Percentiles rank a stretch among this genome's conserved stretches.
phyloP scores from a whole-genome alignment of 2,113 vertebrate genomes.

The Neogobius melanostomus region DNA sequence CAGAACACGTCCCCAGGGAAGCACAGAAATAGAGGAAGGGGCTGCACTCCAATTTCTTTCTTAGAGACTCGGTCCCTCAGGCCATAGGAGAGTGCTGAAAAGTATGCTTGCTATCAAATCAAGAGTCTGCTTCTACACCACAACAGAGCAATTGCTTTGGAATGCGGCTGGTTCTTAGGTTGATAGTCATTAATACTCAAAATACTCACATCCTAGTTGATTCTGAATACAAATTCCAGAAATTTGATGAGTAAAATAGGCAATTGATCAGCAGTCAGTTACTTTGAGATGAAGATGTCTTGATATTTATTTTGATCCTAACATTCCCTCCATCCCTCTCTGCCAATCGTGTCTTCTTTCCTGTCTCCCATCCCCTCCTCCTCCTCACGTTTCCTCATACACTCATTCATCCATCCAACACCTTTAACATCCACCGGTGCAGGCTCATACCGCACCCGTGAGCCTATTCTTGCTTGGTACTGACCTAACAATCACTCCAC shows the following conservation, averaged over 20 bases:
- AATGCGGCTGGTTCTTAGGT: too few relatives aligned
- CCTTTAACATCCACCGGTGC: constrained; percentile 36
- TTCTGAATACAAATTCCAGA: too few relatives aligned
- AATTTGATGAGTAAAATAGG: too few relatives aligned
- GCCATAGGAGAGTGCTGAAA: too few relatives aligned
- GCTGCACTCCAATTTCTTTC: neutral
- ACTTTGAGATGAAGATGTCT: too few relatives aligned
- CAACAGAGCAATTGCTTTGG: too few relatives aligned
- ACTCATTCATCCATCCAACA: constrained; percentile 43
- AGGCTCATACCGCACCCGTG: constrained; percentile 58
- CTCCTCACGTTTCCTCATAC: constrained; percentile 26
- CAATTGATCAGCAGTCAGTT: too few relatives aligned
- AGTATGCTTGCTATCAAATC: too few relatives aligned
- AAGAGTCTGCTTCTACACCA: too few relatives aligned
- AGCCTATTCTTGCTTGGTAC: constrained; percentile 76
- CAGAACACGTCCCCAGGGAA: constrained; percentile 2
- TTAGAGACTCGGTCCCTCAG: neutral
- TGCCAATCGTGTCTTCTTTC: constrained; percentile 46
- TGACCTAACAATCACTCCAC: constrained; percentile 72
- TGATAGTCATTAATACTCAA: too few relatives aligned
- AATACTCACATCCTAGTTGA: too few relatives aligned
- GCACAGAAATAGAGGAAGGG: neutral
- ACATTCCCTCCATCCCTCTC: constrained; percentile 19
- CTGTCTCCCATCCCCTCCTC: constrained; percentile 24
- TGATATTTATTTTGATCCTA: constrained; percentile 24